These are phyloP conservation scores for Pentalonia nigronervosa DNA, from an alignment of 1,140 invertebrate species.

Conservation along the genomic window DNA sequence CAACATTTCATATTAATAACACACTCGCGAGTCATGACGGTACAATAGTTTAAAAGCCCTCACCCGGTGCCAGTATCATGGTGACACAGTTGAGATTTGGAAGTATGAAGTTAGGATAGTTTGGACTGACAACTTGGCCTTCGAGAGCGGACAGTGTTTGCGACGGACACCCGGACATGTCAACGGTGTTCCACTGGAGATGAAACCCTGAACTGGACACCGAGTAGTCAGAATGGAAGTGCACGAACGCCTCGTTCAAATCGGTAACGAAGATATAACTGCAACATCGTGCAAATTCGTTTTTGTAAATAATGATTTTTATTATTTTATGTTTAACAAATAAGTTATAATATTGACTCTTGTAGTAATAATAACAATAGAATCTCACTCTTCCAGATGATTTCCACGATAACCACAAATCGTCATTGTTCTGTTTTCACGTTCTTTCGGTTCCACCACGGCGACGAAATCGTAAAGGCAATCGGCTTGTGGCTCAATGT, in stretches of 20 bases:
- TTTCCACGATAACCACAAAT: constrained; percentile 46
- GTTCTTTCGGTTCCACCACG: constrained; percentile 63
- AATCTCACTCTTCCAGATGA: constrained; percentile 42
- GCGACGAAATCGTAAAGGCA: constrained; percentile 79
- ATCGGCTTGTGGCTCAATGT: constrained; percentile 76
- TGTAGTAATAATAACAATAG: neutral
- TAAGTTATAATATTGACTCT: neutral
- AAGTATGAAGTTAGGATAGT: constrained; percentile 74
- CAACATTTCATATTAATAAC: neutral
- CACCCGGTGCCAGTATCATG: constrained; percentile 71
- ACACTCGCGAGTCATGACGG: neutral
- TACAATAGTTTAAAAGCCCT: constrained; percentile 24
- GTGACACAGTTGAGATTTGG: constrained; percentile 73
- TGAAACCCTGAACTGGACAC: constrained; percentile 72
- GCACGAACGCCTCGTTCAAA: constrained; percentile 69
- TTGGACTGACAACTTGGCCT: constrained; percentile 70
- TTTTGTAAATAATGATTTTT: neutral
- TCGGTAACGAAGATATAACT: constrained; percentile 71
- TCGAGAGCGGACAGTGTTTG: constrained; percentile 72
- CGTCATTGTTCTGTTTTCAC: constrained; percentile 47
- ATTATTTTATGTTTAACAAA: neutral
- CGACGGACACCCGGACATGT: constrained; percentile 72
- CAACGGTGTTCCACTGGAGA: constrained; percentile 73
- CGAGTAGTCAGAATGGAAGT: constrained; percentile 77
- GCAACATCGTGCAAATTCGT: neutral